Percentiles rank a stretch among this genome's conserved stretches.
These are phyloP conservation scores for Odobenus rosmarus DNA, from an alignment of 2,113 vertebrate genomes.

Conservation along the genomic window DNA sequence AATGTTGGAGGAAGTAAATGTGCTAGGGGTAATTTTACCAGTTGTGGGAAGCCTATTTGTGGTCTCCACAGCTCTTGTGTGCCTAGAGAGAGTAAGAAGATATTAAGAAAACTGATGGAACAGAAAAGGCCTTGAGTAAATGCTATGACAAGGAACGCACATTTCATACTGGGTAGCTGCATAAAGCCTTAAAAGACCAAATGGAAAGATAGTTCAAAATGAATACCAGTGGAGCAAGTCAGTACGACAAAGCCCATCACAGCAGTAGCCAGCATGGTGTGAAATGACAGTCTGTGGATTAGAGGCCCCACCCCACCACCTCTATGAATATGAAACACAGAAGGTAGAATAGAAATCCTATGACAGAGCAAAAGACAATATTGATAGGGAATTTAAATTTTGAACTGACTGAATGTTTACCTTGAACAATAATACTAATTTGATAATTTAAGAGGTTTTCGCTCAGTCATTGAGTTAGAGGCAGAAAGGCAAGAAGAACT, in stretches of 20 bases:
- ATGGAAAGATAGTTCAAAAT: neutral
- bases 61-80: neutral
- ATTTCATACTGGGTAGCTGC: neutral
- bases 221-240: neutral
- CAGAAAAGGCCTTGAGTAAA: neutral
- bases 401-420: neutral
- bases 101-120: neutral
- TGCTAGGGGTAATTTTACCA: neutral
- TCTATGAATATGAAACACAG: neutral
- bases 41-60: neutral
- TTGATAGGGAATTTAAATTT: neutral
- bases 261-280: too few relatives aligned
- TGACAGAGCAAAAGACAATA: neutral
- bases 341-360: neutral
- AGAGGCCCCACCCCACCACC: fast-evolving
- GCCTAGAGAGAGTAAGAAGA: neutral
- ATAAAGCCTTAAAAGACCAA: neutral
- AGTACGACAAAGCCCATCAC: neutral
- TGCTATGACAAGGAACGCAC: neutral
- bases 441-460: neutral
- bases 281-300: neutral
- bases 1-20: neutral
- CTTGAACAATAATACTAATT: neutral
- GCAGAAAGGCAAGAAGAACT: neutral
- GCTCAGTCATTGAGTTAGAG: neutral